A percentile compares a stretch with the other conserved stretches of the same genome.
phyloP scores from a whole-genome alignment of 2,113 vertebrate species.

The Actenoides lindsayi region DNA sequence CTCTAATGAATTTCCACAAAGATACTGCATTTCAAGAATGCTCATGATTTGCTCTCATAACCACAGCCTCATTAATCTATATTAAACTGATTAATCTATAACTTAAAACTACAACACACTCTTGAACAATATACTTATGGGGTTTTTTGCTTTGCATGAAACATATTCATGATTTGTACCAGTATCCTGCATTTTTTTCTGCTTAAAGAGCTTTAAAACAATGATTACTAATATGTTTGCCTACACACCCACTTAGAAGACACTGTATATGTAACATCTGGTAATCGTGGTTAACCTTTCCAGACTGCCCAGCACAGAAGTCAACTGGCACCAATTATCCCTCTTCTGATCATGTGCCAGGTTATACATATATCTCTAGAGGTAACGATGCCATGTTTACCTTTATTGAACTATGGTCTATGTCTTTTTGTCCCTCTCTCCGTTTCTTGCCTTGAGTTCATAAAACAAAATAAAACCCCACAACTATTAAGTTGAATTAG shows the following conservation, averaged over 20 bases:
- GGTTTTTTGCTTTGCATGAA: background rate
- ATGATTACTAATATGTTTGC: background rate
- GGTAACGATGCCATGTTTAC: background rate
- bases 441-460: background rate
- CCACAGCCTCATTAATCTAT: background rate
- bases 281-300: background rate
- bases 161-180: background rate
- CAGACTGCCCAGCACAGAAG: background rate
- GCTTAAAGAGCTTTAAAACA: background rate
- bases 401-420: background rate
- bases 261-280: background rate
- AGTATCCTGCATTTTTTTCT: background rate
- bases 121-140: background rate
- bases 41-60: background rate
- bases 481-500: background rate
- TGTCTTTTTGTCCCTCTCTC: background rate
- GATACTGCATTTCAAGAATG: background rate
- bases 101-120: background rate
- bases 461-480: background rate
- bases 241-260: background rate
- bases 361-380: background rate
- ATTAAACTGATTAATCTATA: background rate
- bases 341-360: background rate
- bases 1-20: background rate
- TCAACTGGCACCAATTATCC: background rate